Conservation (phyloP, 92 coral and sea anemone species). For the Umimayanthus chanpuru region DNA sequence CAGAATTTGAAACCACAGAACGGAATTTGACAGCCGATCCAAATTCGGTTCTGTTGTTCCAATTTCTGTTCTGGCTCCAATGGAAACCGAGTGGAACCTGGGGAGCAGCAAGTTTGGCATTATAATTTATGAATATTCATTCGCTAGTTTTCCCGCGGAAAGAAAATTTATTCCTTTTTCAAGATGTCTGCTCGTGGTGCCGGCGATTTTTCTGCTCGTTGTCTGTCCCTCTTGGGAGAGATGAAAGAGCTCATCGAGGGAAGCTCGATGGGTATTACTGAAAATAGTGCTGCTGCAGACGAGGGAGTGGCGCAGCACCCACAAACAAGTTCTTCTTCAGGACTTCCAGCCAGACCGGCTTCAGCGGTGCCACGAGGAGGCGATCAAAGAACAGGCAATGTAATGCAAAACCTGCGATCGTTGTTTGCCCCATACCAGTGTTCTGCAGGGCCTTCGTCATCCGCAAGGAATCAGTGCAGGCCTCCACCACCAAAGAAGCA, state of each 20-base stretch:
- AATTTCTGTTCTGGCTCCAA: neutral
- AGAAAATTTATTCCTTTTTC: neutral
- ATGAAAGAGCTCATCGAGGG: neutral
- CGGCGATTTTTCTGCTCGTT: neutral
- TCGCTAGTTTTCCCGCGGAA: neutral
- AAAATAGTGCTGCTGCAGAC: neutral
- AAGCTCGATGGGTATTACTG: neutral
- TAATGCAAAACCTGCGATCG: slow-evolving; percentile 43
- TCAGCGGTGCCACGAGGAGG: slow-evolving; percentile 3
- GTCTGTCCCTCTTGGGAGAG: neutral
- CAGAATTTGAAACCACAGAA: too few species aligned
- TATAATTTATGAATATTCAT: neutral
- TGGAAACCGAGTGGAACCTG: slow-evolving; percentile 1
- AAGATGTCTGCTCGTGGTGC: neutral
- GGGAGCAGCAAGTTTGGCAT: neutral
- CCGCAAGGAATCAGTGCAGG: slow-evolving; percentile 5
- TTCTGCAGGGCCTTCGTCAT: slow-evolving; percentile 17
- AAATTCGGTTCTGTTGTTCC: neutral
- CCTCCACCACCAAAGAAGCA: slow-evolving; percentile 40
- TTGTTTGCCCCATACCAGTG: slow-evolving; percentile 41
- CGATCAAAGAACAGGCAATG: slow-evolving; percentile 38
- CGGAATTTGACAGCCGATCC: neutral
- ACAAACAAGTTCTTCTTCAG: neutral
- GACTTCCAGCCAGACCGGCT: neutral
- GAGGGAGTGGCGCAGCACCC: neutral